Evolutionary conservation across 2,113 vertebrate genomes (phyloP).

Genomic region (Cariama cristata): DNA sequence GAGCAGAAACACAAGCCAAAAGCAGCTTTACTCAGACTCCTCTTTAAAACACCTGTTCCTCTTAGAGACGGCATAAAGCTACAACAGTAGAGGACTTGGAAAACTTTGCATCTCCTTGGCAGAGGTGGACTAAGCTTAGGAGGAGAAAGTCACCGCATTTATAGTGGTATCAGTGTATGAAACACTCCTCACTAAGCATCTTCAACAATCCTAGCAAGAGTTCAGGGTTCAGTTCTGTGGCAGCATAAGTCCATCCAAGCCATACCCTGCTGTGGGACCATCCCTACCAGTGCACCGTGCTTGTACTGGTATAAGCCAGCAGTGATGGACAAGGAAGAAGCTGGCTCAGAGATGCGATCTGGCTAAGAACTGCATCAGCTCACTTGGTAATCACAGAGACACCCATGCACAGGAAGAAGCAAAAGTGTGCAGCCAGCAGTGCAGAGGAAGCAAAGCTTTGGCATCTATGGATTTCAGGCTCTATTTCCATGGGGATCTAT

Average conservation of each 20-base stretch:
- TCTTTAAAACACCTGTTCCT: neutral
- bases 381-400: neutral
- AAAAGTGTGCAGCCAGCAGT: neutral
- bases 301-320: neutral
- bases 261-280: neutral
- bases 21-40: neutral
- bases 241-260: neutral
- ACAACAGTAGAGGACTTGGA: neutral
- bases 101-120: neutral
- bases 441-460: neutral
- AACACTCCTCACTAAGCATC: neutral
- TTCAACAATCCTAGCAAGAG: neutral
- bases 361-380: neutral
- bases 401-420: neutral
- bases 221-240: neutral
- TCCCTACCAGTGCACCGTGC: rapidly evolving
- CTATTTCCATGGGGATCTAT: neutral
- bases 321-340: neutral
- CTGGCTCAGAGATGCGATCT: rapidly evolving
- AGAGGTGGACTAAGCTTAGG: neutral
- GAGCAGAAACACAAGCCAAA: neutral
- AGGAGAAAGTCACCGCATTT: neutral
- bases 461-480: neutral
- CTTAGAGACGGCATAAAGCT: neutral
- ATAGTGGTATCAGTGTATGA: neutral